These are phyloP conservation scores for Lampris megalopsis DNA, from an alignment of 2,113 vertebrate species.

Conservation along the genomic window DNA sequence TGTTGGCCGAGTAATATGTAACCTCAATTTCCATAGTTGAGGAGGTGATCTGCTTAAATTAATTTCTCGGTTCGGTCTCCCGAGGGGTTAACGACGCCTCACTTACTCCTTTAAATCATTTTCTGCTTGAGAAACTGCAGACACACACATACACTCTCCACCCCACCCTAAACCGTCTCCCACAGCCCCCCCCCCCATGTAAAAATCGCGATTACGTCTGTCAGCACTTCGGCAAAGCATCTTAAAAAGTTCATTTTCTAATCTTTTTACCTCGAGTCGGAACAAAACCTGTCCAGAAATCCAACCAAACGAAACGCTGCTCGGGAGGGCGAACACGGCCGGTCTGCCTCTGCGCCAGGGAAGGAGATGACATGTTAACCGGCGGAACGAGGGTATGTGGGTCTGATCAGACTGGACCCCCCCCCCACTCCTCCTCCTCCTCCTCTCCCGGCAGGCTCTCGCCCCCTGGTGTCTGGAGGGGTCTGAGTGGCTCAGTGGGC, in stretches of 20 bases:
- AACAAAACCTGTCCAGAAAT: conserved; percentile 72
- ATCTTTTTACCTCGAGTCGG: conserved; percentile 81
- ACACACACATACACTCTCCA: conserved; percentile 32
- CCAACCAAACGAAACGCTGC: conserved; percentile 74
- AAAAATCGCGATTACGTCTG: conserved; percentile 73
- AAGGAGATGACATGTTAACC: conserved; percentile 75
- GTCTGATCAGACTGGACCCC: conserved; percentile 34
- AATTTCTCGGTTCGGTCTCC: conserved; percentile 52
- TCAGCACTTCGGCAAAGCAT: conserved; percentile 71
- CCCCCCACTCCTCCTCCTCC: not conserved
- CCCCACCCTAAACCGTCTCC: not conserved
- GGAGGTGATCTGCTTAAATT: conserved; percentile 36
- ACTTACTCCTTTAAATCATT: conserved; percentile 73
- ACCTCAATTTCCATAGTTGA: conserved; percentile 56
- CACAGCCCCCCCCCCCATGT: conserved; percentile 42
- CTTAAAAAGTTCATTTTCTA: conserved; percentile 78
- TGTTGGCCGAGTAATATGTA: conserved; percentile 54
- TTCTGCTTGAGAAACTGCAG: conserved; percentile 56
- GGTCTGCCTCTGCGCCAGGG: conserved; percentile 66
- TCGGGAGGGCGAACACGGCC: conserved; percentile 69
- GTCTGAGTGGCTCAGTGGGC: conserved; percentile 55
- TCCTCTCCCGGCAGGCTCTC: conserved; percentile 55
- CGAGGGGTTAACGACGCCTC: conserved; percentile 60
- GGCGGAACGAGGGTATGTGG: conserved; percentile 51
- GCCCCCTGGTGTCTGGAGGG: conserved; percentile 66